Evolutionary conservation across 2,797 vertebrate species (phyloP).

Genomic region (Oreortyx pictus): DNA sequence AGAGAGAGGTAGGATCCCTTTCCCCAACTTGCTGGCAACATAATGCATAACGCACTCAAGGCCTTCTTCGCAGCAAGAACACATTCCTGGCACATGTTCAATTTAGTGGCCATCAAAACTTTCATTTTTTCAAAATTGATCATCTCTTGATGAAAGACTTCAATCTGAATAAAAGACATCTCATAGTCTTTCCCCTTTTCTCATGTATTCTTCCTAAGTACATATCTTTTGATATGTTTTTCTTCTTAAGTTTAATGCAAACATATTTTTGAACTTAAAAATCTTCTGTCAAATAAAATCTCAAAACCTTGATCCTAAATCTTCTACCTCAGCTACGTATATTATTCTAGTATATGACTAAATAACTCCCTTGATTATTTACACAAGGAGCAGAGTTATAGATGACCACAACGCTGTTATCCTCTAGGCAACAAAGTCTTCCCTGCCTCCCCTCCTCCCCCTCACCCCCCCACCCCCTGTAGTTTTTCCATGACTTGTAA

Average conservation of each 20-base stretch:
- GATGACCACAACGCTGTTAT: background rate
- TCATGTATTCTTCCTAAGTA: background rate
- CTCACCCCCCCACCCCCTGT: background rate
- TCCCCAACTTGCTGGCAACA: no score
- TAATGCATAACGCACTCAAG: no score
- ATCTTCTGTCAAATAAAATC: background rate
- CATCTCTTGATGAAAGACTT: background rate
- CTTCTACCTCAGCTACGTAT: background rate
- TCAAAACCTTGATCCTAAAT: background rate
- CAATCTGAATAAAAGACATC: background rate
- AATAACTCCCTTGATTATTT: background rate
- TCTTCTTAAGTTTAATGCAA: background rate
- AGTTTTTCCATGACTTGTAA: background rate
- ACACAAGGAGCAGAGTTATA: background rate
- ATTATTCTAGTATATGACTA: background rate
- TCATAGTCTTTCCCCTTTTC: background rate
- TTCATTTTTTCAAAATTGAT: background rate
- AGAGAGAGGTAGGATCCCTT: no score
- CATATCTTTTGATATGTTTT: background rate
- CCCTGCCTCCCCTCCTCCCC: background rate
- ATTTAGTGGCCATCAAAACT: background rate
- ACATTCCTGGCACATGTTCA: background rate
- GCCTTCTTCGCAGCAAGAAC: no score
- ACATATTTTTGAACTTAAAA: background rate
- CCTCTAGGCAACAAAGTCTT: background rate